These are phyloP conservation scores for Bufotes viridis DNA, from an alignment of 2,797 vertebrate species.

Conservation along the genomic window DNA sequence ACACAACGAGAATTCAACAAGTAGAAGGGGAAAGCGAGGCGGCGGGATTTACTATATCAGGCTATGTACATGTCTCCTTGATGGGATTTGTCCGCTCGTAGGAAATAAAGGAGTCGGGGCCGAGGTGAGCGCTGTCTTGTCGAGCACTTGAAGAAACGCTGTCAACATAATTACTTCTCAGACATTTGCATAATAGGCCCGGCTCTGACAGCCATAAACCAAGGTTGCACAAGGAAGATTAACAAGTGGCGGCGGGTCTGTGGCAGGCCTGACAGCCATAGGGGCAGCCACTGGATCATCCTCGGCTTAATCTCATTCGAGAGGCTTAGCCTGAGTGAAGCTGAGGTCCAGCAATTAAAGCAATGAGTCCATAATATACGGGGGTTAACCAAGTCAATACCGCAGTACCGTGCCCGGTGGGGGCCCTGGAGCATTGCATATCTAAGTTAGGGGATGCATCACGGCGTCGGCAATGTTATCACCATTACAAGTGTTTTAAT, in stretches of 20 bases:
- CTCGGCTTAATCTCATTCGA: constrained; percentile 58
- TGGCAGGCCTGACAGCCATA: constrained; percentile 60
- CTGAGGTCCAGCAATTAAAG: constrained; percentile 8
- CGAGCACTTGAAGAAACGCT: constrained; percentile 79
- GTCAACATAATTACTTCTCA: constrained; percentile 81
- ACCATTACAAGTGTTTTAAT: no score
- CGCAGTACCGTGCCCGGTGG: no score
- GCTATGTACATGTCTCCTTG: constrained; percentile 5
- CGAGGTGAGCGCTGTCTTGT: constrained; percentile 71
- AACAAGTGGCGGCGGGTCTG: constrained; percentile 73
- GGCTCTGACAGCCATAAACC: constrained; percentile 75
- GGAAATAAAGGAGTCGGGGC: constrained; percentile 27
- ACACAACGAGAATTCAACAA: constrained; percentile 17
- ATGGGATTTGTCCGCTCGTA: constrained; percentile 34
- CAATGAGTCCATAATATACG: not conserved
- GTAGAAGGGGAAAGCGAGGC: no score
- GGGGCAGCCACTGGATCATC: constrained; percentile 66
- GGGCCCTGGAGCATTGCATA: not conserved
- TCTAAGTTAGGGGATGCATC: not conserved
- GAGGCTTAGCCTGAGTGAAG: constrained; percentile 23
- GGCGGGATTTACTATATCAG: not conserved
- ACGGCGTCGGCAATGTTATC: no score
- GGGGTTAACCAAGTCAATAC: not conserved
- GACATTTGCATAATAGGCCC: constrained; percentile 75
- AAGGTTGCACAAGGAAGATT: constrained; percentile 78